Percentiles rank a stretch among this genome's conserved stretches.
phyloP scores from a whole-genome alignment of 2,888 invertebrate species.

The Tinea semifulvella region DNA sequence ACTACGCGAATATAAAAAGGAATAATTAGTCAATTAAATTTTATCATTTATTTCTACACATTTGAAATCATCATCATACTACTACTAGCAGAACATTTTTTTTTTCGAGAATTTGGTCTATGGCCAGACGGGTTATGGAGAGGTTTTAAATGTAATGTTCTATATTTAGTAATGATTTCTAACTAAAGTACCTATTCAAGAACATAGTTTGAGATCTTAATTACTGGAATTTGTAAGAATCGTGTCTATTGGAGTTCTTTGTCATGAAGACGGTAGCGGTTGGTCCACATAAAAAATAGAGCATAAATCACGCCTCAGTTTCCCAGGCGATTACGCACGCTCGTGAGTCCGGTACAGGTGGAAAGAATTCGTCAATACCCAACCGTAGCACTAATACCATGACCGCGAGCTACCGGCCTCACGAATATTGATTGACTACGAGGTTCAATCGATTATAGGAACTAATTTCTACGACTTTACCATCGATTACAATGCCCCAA shows the following conservation, averaged over 20 bases:
- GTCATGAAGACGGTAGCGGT: slow-evolving; percentile 25
- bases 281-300: slow-evolving; percentile 29
- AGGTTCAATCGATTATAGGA: slow-evolving; percentile 18
- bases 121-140: too few species aligned
- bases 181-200: too few species aligned
- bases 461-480: slow-evolving; percentile 16
- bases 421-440: slow-evolving; percentile 12
- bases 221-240: not conserved
- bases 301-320: slow-evolving; percentile 28
- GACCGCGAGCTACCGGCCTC: slow-evolving; percentile 10
- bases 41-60: too few species aligned
- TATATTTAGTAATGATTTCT: too few species aligned
- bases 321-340: slow-evolving; percentile 31
- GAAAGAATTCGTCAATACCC: slow-evolving; percentile 17
- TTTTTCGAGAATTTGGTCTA: too few species aligned
- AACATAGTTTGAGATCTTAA: not conserved
- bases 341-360: slow-evolving; percentile 26
- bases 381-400: not conserved
- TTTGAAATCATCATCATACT: too few species aligned
- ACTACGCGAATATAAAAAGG: too few species aligned
- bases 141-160: too few species aligned
- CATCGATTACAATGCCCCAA: slow-evolving; percentile 9
- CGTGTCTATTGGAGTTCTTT: slow-evolving; percentile 11
- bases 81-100: too few species aligned
- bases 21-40: too few species aligned